Base-by-base conservation (phyloP, 2,113 vertebrate species). In the Pleuronectes platessa region DNA sequence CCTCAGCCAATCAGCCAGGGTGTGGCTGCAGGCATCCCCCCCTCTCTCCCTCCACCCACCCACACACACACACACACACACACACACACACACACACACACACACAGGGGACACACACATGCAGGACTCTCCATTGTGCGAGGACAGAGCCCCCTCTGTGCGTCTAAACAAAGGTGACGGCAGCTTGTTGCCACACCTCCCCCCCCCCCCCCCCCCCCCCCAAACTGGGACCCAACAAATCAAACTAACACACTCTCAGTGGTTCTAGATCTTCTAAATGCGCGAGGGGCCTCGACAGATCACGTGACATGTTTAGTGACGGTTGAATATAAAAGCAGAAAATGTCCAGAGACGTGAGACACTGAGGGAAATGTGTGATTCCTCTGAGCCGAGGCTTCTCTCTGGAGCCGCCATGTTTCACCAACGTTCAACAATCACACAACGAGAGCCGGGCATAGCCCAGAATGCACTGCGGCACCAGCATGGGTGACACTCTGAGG, bases 1-100 rank as follows among this genome's bases (percentile, higher is more conserved):
- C 90, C 64, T 68, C 71, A 1, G 69, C 90, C 84, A 93, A 93
- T 93, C 92, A 91, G 90, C 14, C 71, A 61, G 91, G 94, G 94
- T 93, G 94, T 94, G 94, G 91, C 91, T 81, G 68, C 27, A n/a
- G 61, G 76, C 59, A 18, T 64, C 65, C 51, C 83, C 83, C 86
- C 86, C 63, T 81, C 82, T 21, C 27, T 6, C 68, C 65, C 51
- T 82, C 83, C 86, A 84, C 62, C 83, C 27, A 14, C 79, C 65
- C 63, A 72, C 66, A 6, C 27, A 31, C 27, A 31, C 27, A 31
- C 27, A 31, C 40, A 37, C 66, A 60, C 35, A 71, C 74, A 59
- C 59, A 61, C 63, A 61, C 74, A 71, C 76, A 68, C 73, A 61
- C 65, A 68, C 26, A 64, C 35, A 64, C 66, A 35, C 68, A 64